A percentile compares a stretch with the other conserved stretches of the same genome.
Evolutionary conservation across 2,888 invertebrate genomes (phyloP).

Genomic region (Tryphoninae sp.): DNA sequence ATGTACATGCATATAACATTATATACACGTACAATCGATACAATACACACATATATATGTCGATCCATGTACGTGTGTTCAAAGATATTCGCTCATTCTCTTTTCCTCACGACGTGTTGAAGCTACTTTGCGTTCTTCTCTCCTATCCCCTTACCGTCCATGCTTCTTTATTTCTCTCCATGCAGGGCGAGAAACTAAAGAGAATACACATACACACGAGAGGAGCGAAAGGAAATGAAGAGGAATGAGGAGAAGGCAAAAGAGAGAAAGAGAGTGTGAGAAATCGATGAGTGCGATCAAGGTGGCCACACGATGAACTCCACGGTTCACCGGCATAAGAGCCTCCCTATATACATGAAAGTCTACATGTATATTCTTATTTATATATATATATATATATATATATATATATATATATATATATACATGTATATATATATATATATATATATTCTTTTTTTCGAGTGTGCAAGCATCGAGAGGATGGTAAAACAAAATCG

Average conservation of each 20-base stretch:
- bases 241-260: constrained; percentile 25
- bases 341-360: constrained; percentile 14
- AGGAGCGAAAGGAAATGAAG: constrained; percentile 48
- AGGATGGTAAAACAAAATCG: constrained; percentile 77
- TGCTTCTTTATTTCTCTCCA: constrained; percentile 50
- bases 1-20: background rate
- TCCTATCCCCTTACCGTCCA: constrained; percentile 32
- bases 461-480: constrained; percentile 38
- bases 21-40: constrained; percentile 5
- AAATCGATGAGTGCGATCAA: constrained; percentile 80
- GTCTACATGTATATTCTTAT: background rate
- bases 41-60: background rate
- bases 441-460: background rate
- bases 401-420: background rate
- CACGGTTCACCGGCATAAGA: constrained; percentile 42
- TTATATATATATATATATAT: background rate
- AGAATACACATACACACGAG: constrained; percentile 32
- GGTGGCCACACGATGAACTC: constrained; percentile 67
- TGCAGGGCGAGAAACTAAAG: constrained; percentile 36
- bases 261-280: constrained; percentile 71
- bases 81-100: constrained; percentile 48
- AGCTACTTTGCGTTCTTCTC: constrained; percentile 59
- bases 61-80: constrained; percentile 20
- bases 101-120: constrained; percentile 49
- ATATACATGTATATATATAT: background rate